A percentile compares a stretch with the other conserved stretches of the same genome.
phyloP scores from a whole-genome alignment of 2,888 invertebrate genomes.

The Timandra comae region DNA sequence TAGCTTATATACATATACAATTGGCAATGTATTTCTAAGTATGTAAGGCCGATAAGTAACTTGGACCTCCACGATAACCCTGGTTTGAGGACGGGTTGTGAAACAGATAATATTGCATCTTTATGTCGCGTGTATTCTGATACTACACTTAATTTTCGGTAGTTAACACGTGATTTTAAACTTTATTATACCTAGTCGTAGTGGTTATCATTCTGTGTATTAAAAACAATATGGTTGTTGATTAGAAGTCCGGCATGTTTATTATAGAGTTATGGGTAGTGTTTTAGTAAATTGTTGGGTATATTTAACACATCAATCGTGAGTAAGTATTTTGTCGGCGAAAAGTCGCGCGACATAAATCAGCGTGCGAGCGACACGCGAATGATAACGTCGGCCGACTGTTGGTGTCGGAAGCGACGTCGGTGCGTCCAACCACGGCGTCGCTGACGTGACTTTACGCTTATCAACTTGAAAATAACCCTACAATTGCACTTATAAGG shows the following conservation, averaged over 20 bases:
- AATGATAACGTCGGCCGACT: conserved; percentile 29
- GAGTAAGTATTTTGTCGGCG: conserved; percentile 12
- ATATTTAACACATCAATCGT: conserved; percentile 10
- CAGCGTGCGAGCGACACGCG: conserved; percentile 25
- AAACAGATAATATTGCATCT: conserved; percentile 41
- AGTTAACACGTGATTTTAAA: background rate
- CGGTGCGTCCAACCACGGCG: conserved; percentile 16
- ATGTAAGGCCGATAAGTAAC: too few relatives aligned
- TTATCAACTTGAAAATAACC: conserved; percentile 2
- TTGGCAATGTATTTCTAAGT: too few relatives aligned
- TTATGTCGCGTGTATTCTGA: conserved; percentile 20
- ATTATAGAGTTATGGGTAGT: too few relatives aligned
- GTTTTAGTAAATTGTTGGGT: too few relatives aligned
- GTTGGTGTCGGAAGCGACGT: conserved; percentile 22
- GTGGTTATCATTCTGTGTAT: too few relatives aligned
- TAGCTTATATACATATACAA: conserved; percentile 31
- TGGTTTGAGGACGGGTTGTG: conserved; percentile 41
- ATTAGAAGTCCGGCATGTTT: too few relatives aligned
- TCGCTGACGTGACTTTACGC: conserved; percentile 1
- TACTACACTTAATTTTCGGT: too few relatives aligned
- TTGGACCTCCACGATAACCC: conserved; percentile 47
- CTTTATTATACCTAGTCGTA: too few relatives aligned
- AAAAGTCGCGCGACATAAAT: conserved; percentile 28
- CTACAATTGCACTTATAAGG: background rate
- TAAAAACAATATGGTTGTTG: too few relatives aligned